Evolutionary conservation across 1,140 invertebrate genomes (phyloP).

Genomic region (Proales similis): DNA sequence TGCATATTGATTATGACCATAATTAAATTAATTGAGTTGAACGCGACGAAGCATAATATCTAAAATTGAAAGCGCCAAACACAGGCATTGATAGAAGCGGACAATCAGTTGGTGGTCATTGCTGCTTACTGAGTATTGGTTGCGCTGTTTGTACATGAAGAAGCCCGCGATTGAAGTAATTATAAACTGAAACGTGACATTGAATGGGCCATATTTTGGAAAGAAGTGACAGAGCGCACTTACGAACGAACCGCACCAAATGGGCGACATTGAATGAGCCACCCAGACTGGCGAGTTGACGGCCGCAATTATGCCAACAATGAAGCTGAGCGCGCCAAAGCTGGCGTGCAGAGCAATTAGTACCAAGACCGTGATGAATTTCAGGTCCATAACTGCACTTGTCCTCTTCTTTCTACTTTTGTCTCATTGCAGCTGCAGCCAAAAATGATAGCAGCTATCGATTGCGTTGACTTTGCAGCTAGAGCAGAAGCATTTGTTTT

Average conservation of each 20-base stretch:
- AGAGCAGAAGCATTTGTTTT: no score
- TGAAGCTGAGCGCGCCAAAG: conserved; percentile 48
- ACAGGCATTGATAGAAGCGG: not conserved
- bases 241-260: conserved; percentile 54
- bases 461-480: no score
- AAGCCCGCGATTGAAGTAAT: conserved; percentile 49
- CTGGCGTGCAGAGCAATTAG: no score
- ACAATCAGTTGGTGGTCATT: conserved; percentile 18
- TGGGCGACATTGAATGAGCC: conserved; percentile 53
- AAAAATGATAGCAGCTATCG: no score
- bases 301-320: conserved; percentile 48
- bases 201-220: conserved; percentile 2
- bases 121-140: conserved; percentile 25
- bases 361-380: no score
- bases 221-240: conserved; percentile 40
- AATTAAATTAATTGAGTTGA: conserved; percentile 52
- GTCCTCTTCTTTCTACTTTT: no score
- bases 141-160: conserved; percentile 37
- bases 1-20: conserved; percentile 53
- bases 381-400: no score
- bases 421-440: no score
- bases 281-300: conserved; percentile 52
- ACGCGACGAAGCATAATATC: conserved; percentile 55
- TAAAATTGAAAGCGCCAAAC: conserved; percentile 39
- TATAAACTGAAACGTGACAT: conserved; percentile 46